These are phyloP conservation scores for Palloptera scutellata DNA, from an alignment of 2,888 invertebrate species.

Conservation along the genomic window DNA sequence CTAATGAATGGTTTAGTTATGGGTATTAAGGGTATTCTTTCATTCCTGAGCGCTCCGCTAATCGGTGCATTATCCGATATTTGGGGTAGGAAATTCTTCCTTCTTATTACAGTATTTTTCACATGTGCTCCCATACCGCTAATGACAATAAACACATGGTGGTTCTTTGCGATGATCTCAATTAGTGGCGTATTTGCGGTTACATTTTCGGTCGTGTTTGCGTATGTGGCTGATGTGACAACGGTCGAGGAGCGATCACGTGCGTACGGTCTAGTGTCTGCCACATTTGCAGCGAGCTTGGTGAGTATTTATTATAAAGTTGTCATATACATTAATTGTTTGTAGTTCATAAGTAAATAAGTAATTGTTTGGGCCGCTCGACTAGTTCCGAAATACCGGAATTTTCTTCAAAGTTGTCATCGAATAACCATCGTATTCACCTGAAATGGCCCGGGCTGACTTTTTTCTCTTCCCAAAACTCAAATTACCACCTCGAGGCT, in stretches of 20 bases:
- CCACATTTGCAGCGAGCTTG: constrained; percentile 98
- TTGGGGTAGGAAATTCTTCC: constrained; percentile 98
- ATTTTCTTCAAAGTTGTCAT: no score
- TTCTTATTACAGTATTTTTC: constrained; percentile 97
- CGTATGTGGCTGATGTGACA: constrained; percentile 99
- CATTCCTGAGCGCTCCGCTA: constrained; percentile 96
- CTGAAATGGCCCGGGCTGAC: no score
- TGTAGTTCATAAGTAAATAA: neutral
- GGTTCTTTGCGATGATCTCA: constrained; percentile 99
- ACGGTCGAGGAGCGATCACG: constrained; percentile 94
- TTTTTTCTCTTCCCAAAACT: no score
- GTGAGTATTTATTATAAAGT: constrained; percentile 61
- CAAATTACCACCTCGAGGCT: no score
- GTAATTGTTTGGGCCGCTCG: constrained; percentile 1
- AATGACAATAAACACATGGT: constrained; percentile 99
- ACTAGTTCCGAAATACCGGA: no score
- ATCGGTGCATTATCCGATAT: constrained; percentile 98
- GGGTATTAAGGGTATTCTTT: constrained; percentile 97
- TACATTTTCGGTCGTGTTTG: constrained; percentile 99
- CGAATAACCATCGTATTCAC: no score
- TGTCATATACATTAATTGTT: neutral
- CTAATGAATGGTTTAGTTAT: constrained; percentile 98
- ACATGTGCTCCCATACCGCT: constrained; percentile 98
- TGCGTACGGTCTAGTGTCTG: constrained; percentile 97
- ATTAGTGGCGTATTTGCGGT: constrained; percentile 99